Conservation (phyloP, 2,113 vertebrate species). For the Geococcyx californianus region DNA sequence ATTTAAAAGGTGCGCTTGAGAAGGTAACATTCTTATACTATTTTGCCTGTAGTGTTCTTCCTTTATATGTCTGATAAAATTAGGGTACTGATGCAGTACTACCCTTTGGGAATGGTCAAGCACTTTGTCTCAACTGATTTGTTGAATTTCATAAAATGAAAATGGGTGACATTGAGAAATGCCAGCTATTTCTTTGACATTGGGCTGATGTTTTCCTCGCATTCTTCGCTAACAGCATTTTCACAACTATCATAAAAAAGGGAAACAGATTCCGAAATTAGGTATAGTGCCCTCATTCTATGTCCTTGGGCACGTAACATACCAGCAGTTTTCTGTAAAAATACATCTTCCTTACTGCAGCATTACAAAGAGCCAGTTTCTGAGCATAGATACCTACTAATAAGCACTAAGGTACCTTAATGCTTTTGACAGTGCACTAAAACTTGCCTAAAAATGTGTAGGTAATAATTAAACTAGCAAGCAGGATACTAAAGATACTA, state of each 20-base stretch:
- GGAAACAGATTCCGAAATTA: not conserved
- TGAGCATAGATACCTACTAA: not conserved
- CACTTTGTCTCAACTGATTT: not conserved
- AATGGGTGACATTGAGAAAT: not conserved
- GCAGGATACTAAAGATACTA: not conserved
- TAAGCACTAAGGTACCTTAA: not conserved
- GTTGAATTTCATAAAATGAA: not conserved
- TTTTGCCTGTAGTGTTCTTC: not conserved
- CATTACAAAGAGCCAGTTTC: not conserved
- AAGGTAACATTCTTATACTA: not conserved
- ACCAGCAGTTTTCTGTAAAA: not conserved
- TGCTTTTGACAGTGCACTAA: not conserved
- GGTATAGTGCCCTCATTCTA: not conserved
- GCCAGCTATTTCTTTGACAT: not conserved
- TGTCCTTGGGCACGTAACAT: not conserved
- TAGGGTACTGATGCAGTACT: not conserved
- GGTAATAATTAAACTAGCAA: not conserved
- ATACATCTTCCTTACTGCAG: not conserved
- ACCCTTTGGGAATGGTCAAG: not conserved
- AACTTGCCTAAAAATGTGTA: not conserved
- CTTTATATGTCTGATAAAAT: not conserved
- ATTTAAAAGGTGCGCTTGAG: not conserved
- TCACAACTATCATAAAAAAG: not conserved
- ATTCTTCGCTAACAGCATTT: not conserved
- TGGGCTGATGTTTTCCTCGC: not conserved